phyloP scores from a whole-genome alignment of 2,888 invertebrate species.

The Cerastis rubricosa region DNA sequence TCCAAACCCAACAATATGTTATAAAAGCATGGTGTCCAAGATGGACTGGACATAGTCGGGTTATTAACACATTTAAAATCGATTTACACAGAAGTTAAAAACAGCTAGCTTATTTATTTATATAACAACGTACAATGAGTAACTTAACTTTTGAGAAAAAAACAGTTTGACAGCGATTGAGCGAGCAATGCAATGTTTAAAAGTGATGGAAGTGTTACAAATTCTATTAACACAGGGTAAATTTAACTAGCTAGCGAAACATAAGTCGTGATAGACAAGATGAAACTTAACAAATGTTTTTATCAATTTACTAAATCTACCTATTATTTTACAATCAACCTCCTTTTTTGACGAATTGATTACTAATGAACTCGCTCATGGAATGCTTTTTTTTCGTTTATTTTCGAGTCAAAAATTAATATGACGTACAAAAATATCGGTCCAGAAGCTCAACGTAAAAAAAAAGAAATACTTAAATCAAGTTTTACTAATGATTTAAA shows the following conservation, averaged over 20 bases:
- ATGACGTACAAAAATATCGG: not conserved
- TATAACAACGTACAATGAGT: not conserved
- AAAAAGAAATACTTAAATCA: not conserved
- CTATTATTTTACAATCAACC: not conserved
- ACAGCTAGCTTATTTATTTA: slow-evolving; percentile 12
- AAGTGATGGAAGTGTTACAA: slow-evolving; percentile 13
- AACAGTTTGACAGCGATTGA: not conserved
- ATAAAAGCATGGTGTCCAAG: slow-evolving; percentile 13
- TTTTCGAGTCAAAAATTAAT: too few relatives aligned
- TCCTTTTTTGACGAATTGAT: not conserved
- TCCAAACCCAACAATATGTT: not conserved
- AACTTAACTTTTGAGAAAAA: not conserved
- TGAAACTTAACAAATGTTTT: not conserved
- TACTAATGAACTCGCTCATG: not conserved
- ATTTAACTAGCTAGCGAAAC: not conserved
- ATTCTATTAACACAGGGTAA: not conserved
- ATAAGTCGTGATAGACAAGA: not conserved
- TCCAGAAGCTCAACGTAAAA: not conserved
- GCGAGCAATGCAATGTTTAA: not conserved
- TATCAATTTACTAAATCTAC: not conserved
- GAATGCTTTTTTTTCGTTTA: not conserved
- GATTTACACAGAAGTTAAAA: not conserved
- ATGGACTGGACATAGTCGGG: not conserved
- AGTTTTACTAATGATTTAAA: not conserved
- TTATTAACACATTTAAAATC: slow-evolving; percentile 3